These are phyloP conservation scores for Melanotaenia pygmaea DNA, from an alignment of 2,797 vertebrate genomes.

Conservation along the genomic window DNA sequence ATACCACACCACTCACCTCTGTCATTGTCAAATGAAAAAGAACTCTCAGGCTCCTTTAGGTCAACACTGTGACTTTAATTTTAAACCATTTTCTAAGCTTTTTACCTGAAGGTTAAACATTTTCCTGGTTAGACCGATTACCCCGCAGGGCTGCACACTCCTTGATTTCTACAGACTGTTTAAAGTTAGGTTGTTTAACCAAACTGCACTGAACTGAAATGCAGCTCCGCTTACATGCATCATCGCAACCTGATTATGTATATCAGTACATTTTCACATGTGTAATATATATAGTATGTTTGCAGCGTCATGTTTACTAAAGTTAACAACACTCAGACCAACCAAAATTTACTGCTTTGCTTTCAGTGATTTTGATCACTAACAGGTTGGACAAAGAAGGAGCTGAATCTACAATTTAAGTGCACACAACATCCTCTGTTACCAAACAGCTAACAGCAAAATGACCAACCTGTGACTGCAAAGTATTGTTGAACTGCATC, in stretches of 20 bases:
- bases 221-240: not conserved
- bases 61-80: not conserved
- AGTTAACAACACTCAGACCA: not conserved
- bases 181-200: not conserved
- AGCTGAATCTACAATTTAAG: too few relatives aligned
- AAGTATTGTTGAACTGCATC: not conserved
- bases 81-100: not conserved
- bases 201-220: not conserved
- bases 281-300: not conserved
- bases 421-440: not conserved
- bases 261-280: not conserved
- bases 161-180: not conserved
- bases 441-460: not conserved
- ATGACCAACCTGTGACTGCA: not conserved
- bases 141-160: not conserved
- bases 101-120: not conserved
- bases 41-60: constrained; percentile 17
- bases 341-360: not conserved
- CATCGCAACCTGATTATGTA: not conserved
- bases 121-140: not conserved
- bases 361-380: not conserved
- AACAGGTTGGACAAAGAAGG: not conserved
- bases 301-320: too few relatives aligned
- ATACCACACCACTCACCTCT: constrained; percentile 30
- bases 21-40: constrained; percentile 43